These are phyloP conservation scores for Lamproptera curius DNA, from an alignment of 2,888 invertebrate species.

Conservation along the genomic window DNA sequence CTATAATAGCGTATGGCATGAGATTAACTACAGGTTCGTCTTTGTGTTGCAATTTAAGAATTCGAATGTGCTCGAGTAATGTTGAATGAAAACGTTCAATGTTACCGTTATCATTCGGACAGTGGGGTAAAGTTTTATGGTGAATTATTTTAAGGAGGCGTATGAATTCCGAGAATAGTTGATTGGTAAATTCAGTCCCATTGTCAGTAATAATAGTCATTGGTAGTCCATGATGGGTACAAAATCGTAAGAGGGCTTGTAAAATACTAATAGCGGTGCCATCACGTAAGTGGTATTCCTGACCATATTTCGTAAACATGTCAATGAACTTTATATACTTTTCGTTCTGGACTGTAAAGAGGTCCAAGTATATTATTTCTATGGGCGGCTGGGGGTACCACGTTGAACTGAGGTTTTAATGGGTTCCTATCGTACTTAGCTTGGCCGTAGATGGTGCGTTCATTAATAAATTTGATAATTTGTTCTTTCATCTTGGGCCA, in stretches of 20 bases:
- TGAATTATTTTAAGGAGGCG: background rate
- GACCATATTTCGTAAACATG: background rate
- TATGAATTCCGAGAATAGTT: too few relatives aligned
- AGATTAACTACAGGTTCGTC: background rate
- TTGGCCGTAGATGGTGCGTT: conserved; percentile 24
- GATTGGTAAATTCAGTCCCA: background rate
- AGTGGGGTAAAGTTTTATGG: background rate
- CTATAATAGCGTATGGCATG: background rate
- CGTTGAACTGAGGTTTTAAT: conserved; percentile 19
- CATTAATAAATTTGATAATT: too few relatives aligned
- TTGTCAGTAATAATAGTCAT: background rate
- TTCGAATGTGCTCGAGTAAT: background rate
- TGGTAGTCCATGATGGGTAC: background rate
- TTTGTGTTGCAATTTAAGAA: background rate
- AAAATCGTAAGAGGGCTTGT: background rate
- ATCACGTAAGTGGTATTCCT: conserved; percentile 9
- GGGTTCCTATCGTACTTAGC: conserved; percentile 29
- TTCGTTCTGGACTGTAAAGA: too few relatives aligned
- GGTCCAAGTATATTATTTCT: conserved; percentile 25
- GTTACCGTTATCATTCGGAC: background rate
- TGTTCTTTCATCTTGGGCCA: too few relatives aligned
- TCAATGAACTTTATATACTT: conserved; percentile 19
- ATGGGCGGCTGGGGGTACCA: conserved; percentile 27
- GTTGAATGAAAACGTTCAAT: background rate
- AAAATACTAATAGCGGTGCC: background rate